Percentiles rank a stretch among this genome's conserved stretches.
Evolutionary conservation across 2,113 vertebrate genomes (phyloP).

Genomic region (Solenodon paradoxus): DNA sequence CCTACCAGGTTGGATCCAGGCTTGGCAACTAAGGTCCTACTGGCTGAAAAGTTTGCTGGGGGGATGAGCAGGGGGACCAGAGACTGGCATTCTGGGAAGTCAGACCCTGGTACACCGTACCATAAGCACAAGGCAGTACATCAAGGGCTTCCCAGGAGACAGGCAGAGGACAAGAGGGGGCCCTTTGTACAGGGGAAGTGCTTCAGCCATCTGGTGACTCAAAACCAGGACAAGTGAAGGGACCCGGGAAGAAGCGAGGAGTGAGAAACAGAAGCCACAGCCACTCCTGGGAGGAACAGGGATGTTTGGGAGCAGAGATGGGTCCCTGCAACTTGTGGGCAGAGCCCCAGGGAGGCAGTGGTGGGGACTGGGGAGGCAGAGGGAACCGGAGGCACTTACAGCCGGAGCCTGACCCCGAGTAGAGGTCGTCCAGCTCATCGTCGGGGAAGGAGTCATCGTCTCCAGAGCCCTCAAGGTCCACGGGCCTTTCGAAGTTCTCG

Average conservation of each 20-base stretch:
- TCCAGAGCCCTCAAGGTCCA: slow-evolving; percentile 75
- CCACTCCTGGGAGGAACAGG: background rate
- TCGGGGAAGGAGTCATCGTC: slow-evolving; percentile 73
- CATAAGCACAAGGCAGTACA: background rate
- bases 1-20: background rate
- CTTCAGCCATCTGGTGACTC: background rate
- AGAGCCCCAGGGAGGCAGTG: too few species aligned
- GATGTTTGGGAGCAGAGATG: background rate
- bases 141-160: background rate
- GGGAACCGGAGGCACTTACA: slow-evolving; percentile 73
- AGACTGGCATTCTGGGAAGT: background rate
- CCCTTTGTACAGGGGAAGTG: background rate
- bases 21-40: background rate
- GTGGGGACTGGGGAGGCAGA: too few species aligned
- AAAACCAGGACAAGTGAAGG: background rate
- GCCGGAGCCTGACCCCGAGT: slow-evolving; percentile 71
- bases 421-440: slow-evolving; percentile 70
- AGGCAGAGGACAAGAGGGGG: background rate
- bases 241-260: background rate
- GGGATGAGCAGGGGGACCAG: background rate
- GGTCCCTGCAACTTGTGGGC: too few species aligned
- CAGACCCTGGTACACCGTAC: background rate
- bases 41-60: background rate
- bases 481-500: slow-evolving; percentile 70
- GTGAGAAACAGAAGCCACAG: background rate